Percentiles rank a stretch among this genome's conserved stretches.
Evolutionary conservation across 2,113 vertebrate genomes (phyloP).

Genomic region (Dipodomys merriami): DNA sequence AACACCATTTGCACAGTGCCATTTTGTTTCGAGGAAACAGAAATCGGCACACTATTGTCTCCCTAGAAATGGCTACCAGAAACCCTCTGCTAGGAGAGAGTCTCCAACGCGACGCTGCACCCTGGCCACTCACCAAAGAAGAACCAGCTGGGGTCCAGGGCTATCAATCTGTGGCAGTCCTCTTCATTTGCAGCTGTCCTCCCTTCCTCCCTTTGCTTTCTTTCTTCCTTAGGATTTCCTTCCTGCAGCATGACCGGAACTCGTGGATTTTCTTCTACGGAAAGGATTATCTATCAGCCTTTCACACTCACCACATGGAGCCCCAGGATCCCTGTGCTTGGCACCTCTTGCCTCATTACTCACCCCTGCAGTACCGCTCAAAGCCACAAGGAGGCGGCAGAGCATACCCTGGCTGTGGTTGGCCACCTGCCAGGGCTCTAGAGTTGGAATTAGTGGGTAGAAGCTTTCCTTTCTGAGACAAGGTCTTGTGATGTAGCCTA

Average conservation of each 20-base stretch:
- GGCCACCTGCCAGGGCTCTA: not conserved
- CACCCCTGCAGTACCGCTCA: not conserved
- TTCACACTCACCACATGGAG: conserved; percentile 60
- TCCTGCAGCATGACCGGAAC: not conserved
- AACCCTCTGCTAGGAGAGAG: not conserved
- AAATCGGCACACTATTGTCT: not conserved
- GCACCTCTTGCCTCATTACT: not conserved
- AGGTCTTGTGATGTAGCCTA: not conserved
- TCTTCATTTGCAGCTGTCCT: not conserved
- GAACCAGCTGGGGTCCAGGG: not conserved
- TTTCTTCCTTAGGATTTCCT: not conserved
- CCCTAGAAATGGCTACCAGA: not conserved
- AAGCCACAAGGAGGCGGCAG: conserved; percentile 81
- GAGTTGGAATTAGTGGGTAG: too few relatives aligned
- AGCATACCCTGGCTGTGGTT: not conserved
- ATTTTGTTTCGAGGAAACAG: not conserved
- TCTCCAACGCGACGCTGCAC: not conserved
- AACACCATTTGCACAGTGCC: not conserved
- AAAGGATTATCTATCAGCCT: not conserved
- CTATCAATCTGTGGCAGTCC: not conserved
- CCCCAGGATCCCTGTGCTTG: not conserved
- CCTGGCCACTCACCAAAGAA: conserved; percentile 31
- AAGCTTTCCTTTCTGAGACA: not conserved
- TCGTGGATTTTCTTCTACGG: not conserved
- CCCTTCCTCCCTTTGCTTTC: rapidly evolving